phyloP scores from a whole-genome alignment of 2,113 vertebrate species.

The Psilopsiagon aymara region DNA sequence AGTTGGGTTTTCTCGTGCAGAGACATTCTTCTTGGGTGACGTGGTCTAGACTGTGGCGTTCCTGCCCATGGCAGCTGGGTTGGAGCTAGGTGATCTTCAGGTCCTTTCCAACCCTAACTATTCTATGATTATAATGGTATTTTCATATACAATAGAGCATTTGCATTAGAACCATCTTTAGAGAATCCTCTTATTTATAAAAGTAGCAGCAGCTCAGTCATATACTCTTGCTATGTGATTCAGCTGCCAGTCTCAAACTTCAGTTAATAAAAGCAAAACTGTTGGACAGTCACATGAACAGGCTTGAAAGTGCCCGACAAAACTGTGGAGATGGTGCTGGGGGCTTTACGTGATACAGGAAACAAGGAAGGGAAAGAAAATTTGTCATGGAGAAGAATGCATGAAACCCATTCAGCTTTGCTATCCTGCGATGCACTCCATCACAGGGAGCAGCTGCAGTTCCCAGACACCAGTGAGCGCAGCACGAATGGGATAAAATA shows the following conservation, averaged over 20 bases:
- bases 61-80: not conserved
- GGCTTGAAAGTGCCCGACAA: not conserved
- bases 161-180: not conserved
- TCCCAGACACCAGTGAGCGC: not conserved
- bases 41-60: not conserved
- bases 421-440: not conserved
- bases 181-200: not conserved
- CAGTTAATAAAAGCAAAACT: not conserved
- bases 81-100: not conserved
- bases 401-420: not conserved
- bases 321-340: not conserved
- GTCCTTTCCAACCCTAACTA: not conserved
- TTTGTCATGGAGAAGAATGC: not conserved
- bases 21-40: not conserved
- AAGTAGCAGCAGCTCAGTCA: not conserved
- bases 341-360: not conserved
- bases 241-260: not conserved
- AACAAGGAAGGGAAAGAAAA: not conserved
- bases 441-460: not conserved
- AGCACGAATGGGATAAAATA: not conserved
- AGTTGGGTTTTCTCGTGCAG: not conserved
- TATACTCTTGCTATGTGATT: not conserved
- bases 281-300: not conserved
- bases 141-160: not conserved
- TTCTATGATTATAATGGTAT: not conserved